Evolutionary conservation across 2,797 vertebrate species (phyloP).

Genomic region (Manis pentadactyla): DNA sequence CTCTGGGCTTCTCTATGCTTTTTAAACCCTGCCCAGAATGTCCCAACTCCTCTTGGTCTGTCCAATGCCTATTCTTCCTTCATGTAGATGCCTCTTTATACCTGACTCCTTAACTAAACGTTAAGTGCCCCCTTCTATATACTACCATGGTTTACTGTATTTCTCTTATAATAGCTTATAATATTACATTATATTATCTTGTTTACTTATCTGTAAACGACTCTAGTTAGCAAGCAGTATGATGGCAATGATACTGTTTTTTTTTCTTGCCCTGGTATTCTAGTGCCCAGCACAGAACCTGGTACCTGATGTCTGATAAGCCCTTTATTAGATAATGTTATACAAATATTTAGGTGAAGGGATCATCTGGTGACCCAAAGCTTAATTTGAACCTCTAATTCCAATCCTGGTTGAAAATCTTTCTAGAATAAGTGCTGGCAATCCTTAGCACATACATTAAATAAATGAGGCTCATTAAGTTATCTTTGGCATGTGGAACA

Average conservation of each 20-base stretch:
- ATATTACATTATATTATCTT: neutral
- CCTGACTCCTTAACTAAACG: neutral
- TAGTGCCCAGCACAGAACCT: neutral
- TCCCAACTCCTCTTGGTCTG: neutral
- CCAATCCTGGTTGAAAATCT: conserved; percentile 28
- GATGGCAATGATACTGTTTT: neutral
- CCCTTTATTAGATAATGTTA: neutral
- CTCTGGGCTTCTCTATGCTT: neutral
- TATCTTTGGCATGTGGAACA: neutral
- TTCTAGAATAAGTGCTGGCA: neutral
- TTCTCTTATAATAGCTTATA: neutral
- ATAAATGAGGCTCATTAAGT: neutral
- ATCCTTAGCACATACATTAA: neutral
- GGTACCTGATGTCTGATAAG: neutral
- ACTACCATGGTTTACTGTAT: neutral
- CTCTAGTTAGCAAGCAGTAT: neutral
- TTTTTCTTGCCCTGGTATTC: neutral
- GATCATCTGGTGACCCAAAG: neutral
- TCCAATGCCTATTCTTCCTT: neutral
- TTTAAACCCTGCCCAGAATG: neutral
- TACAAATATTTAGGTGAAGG: neutral
- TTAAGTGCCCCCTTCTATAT: neutral
- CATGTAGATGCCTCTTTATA: neutral
- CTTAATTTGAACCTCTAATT: neutral
- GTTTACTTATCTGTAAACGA: neutral